Evolutionary conservation across 2,888 invertebrate genomes (phyloP), one percentile per base, ranked within the genome.

Genomic region (Cheilosia impressa): DNA sequence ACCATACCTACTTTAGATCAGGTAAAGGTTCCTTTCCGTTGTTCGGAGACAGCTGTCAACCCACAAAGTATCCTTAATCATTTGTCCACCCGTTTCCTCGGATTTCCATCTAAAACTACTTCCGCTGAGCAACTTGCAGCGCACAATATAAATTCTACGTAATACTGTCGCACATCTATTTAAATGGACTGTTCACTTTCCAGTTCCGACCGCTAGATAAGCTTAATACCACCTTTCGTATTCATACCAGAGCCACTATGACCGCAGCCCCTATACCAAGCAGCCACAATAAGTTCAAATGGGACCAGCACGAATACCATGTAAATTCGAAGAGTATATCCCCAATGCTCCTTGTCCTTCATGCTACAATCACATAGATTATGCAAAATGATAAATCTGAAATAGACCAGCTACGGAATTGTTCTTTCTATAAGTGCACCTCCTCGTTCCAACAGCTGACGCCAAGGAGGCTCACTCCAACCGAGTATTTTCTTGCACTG

Each of bases 331-430:
- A 22, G 45, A 69, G 43, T 57, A 15, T 63, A 43, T 47, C 47
- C 41, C 41, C 38, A 24, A 19, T 65, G 65, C 34, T 65, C 43
- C 43, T 24, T 43, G 62, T 65, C 43, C 43, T 24, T 43, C 66
- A 50, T 63, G 78, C 55, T 43, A 45, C 31, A 31, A 52, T 50
- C 66, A 41, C 62, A 72, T 72, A 72, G 82, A 73, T 78, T 83
- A 83, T 83, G 83, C 72, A 38, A 78, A 83, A 83, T 68, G 72
- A 13, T 63, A 45, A 78, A 72, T 78, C 50, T 50, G 17, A 31
- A 41, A 62, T 57, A 55, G 62, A 72, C 77, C 55, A 52, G 45
- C 50, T 31, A 38, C 17, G n/a, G 47, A 82, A 71, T 63, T 81
- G 60, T 41, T 50, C 55, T 50, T 57, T 66, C 34, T 55, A 50